phyloP scores from a whole-genome alignment of 2,888 invertebrate genomes.

The Junonia oenone region DNA sequence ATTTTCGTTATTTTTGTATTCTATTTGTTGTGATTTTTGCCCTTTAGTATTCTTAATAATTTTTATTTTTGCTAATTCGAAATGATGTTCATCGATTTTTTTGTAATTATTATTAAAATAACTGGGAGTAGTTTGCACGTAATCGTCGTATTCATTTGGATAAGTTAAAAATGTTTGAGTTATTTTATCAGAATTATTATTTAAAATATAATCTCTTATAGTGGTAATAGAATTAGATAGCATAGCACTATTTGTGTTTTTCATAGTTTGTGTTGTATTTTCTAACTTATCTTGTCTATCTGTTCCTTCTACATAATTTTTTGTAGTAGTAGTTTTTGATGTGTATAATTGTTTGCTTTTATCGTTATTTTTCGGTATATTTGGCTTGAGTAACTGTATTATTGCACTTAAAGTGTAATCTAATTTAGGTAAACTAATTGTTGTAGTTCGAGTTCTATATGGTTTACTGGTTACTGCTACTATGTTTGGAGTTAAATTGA shows the following conservation, averaged over 20 bases:
- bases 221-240: conserved; percentile 5
- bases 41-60: conserved; percentile 11
- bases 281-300: conserved; percentile 4
- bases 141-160: conserved; percentile 11
- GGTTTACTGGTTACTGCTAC: not conserved
- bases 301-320: conserved; percentile 9
- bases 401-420: conserved; percentile 13
- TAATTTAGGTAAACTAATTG: not conserved
- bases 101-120: conserved; percentile 20
- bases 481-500: not conserved
- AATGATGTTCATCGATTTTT: conserved; percentile 25
- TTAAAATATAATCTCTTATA: conserved; percentile 1
- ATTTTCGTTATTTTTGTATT: no score
- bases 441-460: not conserved
- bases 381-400: conserved; percentile 22
- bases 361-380: not conserved
- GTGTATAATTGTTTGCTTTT: not conserved
- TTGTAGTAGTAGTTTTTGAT: not conserved
- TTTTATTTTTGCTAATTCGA: conserved; percentile 35
- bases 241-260: not conserved
- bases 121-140: conserved; percentile 16
- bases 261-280: conserved; percentile 2
- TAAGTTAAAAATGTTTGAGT: not conserved
- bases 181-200: not conserved
- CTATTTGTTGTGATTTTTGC: not conserved